phyloP scores from a whole-genome alignment of 2,888 invertebrate species.

The Rambutsinella grinnellia region DNA sequence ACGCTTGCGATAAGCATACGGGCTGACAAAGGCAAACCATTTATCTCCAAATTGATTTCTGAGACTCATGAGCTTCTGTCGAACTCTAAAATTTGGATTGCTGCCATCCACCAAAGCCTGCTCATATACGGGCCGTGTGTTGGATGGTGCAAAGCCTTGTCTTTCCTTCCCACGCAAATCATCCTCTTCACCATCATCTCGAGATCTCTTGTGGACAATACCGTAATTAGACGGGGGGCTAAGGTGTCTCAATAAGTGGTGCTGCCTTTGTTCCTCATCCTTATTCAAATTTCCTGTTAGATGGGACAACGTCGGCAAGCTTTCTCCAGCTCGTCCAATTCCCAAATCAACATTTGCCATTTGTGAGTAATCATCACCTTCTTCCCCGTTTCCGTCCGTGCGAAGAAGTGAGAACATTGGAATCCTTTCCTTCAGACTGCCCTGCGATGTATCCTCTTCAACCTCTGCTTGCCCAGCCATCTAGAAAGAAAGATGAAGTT shows the following conservation, averaged over 20 bases:
- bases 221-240: too few relatives aligned
- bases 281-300: background rate
- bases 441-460: conserved; percentile 41
- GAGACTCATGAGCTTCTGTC: conserved; percentile 24
- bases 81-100: conserved; percentile 6
- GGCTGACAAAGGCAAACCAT: conserved; percentile 25
- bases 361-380: conserved; percentile 11
- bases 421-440: conserved; percentile 34
- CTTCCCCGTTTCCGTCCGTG: background rate
- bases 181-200: too few relatives aligned
- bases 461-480: conserved; percentile 35
- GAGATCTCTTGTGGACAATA: too few relatives aligned
- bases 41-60: conserved; percentile 40
- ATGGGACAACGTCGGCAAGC: background rate
- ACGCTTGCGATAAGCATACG: conserved; percentile 68
- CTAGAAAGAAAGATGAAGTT: background rate
- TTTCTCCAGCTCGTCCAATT: background rate
- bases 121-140: background rate
- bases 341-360: too few relatives aligned
- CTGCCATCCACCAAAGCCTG: too few relatives aligned
- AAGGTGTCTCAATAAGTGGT: too few relatives aligned
- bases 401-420: conserved; percentile 1
- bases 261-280: background rate
- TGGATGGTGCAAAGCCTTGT: background rate
- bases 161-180: background rate